Base-by-base conservation (phyloP, 2,113 vertebrate species). In the Melanotaenia duboulayi region DNA sequence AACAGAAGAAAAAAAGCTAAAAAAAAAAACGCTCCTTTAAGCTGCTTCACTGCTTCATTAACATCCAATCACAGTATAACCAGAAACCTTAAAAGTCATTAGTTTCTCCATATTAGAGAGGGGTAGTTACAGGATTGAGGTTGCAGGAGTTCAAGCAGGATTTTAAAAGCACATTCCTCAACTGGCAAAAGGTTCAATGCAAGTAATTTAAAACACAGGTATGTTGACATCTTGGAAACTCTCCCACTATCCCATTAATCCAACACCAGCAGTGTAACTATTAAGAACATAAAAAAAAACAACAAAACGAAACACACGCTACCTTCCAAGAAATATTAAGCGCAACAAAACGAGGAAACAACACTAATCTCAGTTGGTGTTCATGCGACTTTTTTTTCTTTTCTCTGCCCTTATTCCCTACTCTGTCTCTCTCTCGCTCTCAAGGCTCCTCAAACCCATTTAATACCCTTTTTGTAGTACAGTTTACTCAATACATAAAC, bases 401-500 rank as follows among this genome's bases (percentile, higher is more conserved):
- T 54, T 71, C 63, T 65, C 66, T 65, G 49, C 49, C 58, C 73
- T 65, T 57, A 48, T 37, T 64, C 63, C 59, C 71, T 24, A 2
- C 66, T 75, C 62, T 39, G 54, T 66, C 74, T 76, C 63, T 52
- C 71, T 66, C 74, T 76, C 63, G 52, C 71, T 77, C 60, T 76
- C 74, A 70, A 78, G 70, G 85, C 73, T 70, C 54, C 65, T 54
- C 23, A 11, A 79, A 70, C 76, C 67, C 62, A 70, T 83, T 77
- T 80, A 86, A 86, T 82, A 78, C 77, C 62, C 74, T 74, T 68
- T 72, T 74, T 84, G 76, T 74, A 67, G 56, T 69, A 77, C 70
- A 78, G 81, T 69, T 75, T 65, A 68, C 72, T 68, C 57, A 63
- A 84, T 65, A 68, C 72, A 82, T 83, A 90, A 91, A 90, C 84